Conservation (phyloP, 2,888 invertebrate species). For the Yponomeuta cagnagella region DNA sequence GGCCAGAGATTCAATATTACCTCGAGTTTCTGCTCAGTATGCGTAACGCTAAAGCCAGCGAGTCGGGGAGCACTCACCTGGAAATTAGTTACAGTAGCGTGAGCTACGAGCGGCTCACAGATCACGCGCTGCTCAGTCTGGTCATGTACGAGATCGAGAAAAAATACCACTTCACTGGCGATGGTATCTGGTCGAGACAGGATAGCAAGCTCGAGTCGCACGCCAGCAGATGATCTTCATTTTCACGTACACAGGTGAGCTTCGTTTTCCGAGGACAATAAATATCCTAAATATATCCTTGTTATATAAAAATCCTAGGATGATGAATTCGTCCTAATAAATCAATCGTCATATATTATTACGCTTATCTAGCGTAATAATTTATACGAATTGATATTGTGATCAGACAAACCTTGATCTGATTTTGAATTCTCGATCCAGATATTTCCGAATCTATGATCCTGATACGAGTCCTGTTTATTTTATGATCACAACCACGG, state of each 20-base stretch:
- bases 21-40: slow-evolving; percentile 37
- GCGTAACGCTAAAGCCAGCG: slow-evolving; percentile 21
- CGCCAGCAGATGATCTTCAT: slow-evolving; percentile 16
- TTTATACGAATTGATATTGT: too few relatives aligned
- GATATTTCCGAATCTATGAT: too few relatives aligned
- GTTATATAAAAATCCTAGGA: too few relatives aligned
- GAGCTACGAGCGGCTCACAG: slow-evolving; percentile 44
- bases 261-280: background rate
- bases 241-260: background rate
- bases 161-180: slow-evolving; percentile 83
- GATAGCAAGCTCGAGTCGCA: slow-evolving; percentile 36
- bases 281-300: background rate
- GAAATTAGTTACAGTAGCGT: slow-evolving; percentile 32
- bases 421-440: too few relatives aligned
- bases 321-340: too few relatives aligned
- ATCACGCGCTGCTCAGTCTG: slow-evolving; percentile 76
- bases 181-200: slow-evolving; percentile 79
- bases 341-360: too few relatives aligned
- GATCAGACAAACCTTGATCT: too few relatives aligned
- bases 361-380: too few relatives aligned
- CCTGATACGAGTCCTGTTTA: too few relatives aligned
- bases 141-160: slow-evolving; percentile 83
- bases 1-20: slow-evolving; percentile 46
- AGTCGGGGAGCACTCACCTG: background rate
- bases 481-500: too few relatives aligned